These are phyloP conservation scores for Seira musarum DNA, from an alignment of 2,888 invertebrate species.

Conservation along the genomic window DNA sequence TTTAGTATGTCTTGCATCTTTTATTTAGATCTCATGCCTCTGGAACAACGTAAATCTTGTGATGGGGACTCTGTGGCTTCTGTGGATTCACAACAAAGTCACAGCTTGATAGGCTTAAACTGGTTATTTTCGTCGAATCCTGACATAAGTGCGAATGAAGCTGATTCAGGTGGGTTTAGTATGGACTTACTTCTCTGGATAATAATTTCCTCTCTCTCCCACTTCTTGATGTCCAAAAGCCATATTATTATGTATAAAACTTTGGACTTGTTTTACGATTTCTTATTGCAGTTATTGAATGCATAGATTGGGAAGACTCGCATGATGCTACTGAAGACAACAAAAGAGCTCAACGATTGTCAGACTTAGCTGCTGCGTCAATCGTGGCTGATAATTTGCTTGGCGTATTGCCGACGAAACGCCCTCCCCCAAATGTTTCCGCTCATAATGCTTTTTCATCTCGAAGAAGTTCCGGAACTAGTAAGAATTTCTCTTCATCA, in stretches of 20 bases:
- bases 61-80: slow-evolving; percentile 67
- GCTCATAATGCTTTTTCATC: slow-evolving; percentile 45
- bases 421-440: slow-evolving; percentile 54
- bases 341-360: slow-evolving; percentile 41
- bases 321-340: slow-evolving; percentile 28
- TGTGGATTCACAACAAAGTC: slow-evolving; percentile 67
- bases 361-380: slow-evolving; percentile 50
- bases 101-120: slow-evolving; percentile 78
- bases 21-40: neutral
- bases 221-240: too few species aligned
- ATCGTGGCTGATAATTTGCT: slow-evolving; percentile 56
- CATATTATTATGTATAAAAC: too few species aligned
- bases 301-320: slow-evolving; percentile 33
- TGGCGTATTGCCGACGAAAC: slow-evolving; percentile 48
- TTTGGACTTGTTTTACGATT: neutral
- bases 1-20: too few species aligned
- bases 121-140: slow-evolving; percentile 77
- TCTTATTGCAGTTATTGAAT: neutral
- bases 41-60: slow-evolving; percentile 40
- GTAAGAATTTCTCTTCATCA: too few species aligned
- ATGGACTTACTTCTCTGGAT: neutral
- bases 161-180: slow-evolving; percentile 32
- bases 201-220: neutral
- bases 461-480: slow-evolving; percentile 48
- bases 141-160: slow-evolving; percentile 47